Percentiles rank a stretch among this genome's conserved stretches.
Conservation (phyloP, 2,888 invertebrate species). For the Buathra laborator region DNA sequence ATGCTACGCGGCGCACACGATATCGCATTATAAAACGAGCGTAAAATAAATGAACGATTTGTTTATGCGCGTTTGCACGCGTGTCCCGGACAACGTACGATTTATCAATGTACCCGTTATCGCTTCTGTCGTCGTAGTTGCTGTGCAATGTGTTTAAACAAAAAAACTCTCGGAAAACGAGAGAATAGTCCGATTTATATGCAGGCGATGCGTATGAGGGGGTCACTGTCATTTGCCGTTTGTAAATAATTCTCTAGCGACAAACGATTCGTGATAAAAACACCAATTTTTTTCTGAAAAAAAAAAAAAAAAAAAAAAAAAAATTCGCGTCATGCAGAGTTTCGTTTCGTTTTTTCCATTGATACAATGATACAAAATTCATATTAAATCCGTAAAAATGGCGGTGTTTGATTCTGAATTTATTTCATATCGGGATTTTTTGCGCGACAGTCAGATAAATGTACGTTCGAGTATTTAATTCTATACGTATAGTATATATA, state of each 20-base stretch:
- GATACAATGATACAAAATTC: neutral
- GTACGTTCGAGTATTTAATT: slow-evolving; percentile 23
- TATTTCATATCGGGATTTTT: neutral
- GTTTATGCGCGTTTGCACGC: slow-evolving; percentile 23
- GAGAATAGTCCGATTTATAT: neutral
- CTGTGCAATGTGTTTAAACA: neutral
- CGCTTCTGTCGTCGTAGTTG: slow-evolving; percentile 22
- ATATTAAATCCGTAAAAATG: neutral
- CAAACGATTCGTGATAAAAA: neutral
- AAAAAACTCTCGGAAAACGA: neutral
- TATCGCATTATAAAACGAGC: slow-evolving; percentile 34
- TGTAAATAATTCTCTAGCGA: neutral
- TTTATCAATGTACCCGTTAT: slow-evolving; percentile 9
- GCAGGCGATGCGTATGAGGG: neutral
- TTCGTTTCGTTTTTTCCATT: too few species aligned
- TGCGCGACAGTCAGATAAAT: neutral
- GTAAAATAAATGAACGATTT: slow-evolving; percentile 28
- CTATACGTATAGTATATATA: slow-evolving; percentile 16
- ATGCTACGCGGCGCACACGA: slow-evolving; percentile 4
- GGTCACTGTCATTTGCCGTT: neutral
- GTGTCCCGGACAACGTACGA: neutral
- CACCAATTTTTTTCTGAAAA: neutral
- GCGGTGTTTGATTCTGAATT: neutral
- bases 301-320: neutral
- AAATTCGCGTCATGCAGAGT: neutral